A percentile compares a stretch with the other conserved stretches of the same genome.
phyloP scores from a whole-genome alignment of 1,140 invertebrate genomes.

The Chrysomallon squamiferum region DNA sequence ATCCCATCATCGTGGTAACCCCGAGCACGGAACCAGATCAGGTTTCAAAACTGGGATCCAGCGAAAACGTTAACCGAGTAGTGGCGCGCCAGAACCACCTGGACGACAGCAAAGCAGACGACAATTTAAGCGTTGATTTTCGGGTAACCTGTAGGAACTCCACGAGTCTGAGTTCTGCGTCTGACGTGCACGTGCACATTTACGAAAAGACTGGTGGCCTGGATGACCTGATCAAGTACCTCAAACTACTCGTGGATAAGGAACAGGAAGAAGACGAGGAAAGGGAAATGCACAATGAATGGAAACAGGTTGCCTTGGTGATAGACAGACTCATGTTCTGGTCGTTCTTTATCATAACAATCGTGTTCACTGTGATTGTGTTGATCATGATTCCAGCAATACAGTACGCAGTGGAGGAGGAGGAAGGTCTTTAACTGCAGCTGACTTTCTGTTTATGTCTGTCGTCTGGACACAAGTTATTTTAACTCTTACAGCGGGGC shows the following conservation, averaged over 20 bases:
- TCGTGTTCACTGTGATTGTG: slow-evolving; percentile 89
- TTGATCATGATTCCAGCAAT: slow-evolving; percentile 89
- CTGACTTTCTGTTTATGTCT: too few species aligned
- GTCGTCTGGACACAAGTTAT: too few species aligned
- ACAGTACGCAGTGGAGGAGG: slow-evolving; percentile 18
- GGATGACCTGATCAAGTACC: slow-evolving; percentile 36
- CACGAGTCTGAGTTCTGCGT: slow-evolving; percentile 11
- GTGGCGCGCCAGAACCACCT: neutral
- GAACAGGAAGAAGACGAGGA: slow-evolving; percentile 34
- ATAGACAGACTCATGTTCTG: slow-evolving; percentile 97
- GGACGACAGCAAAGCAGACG: slow-evolving; percentile 4
- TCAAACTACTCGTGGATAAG: slow-evolving; percentile 33
- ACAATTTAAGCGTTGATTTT: slow-evolving; percentile 11
- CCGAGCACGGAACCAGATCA: slow-evolving; percentile 1
- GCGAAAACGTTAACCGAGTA: neutral
- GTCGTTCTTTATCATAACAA: slow-evolving; percentile 96
- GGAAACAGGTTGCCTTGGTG: slow-evolving; percentile 99
- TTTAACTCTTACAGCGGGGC: too few species aligned
- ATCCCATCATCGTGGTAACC: slow-evolving; percentile 1
- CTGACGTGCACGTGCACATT: slow-evolving; percentile 6
- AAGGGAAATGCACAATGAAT: slow-evolving; percentile 72
- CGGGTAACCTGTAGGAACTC: slow-evolving; percentile 14
- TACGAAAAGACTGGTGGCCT: slow-evolving; percentile 23
- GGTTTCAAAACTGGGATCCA: neutral
- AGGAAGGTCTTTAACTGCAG: too few species aligned